phyloP scores from a whole-genome alignment of 35 echinoderm and acorn worm genomes.

The Diadema setosum region DNA sequence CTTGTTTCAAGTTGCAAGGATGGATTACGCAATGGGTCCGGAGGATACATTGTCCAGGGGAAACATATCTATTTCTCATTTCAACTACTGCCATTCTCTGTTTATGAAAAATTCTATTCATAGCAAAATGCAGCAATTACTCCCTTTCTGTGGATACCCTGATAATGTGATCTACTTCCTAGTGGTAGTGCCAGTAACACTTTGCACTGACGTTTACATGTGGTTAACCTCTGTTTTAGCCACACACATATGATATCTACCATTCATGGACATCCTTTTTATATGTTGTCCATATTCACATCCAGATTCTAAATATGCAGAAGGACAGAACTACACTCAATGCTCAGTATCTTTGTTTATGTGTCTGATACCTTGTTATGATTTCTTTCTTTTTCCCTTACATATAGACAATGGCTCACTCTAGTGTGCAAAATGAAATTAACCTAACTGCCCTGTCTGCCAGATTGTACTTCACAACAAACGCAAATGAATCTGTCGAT shows the following conservation, averaged over 20 bases:
- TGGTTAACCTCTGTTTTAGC: not conserved
- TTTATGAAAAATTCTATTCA: not conserved
- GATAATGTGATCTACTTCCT: not conserved
- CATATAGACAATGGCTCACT: not conserved
- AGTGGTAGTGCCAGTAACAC: not conserved
- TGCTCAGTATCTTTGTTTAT: not conserved
- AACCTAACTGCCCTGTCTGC: not conserved
- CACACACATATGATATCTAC: not conserved
- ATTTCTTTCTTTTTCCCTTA: not conserved
- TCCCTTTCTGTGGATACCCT: not conserved
- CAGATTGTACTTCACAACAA: not conserved
- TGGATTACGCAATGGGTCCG: not conserved
- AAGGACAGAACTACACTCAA: not conserved
- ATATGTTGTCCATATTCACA: not conserved
- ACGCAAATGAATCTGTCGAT: not conserved
- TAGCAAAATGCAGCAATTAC: not conserved
- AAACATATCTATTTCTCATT: not conserved
- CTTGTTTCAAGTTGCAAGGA: not conserved
- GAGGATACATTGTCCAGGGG: not conserved
- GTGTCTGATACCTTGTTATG: not conserved
- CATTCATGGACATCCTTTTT: not conserved
- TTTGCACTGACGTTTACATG: not conserved
- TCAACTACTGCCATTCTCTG: not conserved
- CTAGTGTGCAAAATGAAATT: not conserved
- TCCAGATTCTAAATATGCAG: not conserved